phyloP scores from a whole-genome alignment of 1,140 invertebrate species.

The Macrobrachium rosenbergii region DNA sequence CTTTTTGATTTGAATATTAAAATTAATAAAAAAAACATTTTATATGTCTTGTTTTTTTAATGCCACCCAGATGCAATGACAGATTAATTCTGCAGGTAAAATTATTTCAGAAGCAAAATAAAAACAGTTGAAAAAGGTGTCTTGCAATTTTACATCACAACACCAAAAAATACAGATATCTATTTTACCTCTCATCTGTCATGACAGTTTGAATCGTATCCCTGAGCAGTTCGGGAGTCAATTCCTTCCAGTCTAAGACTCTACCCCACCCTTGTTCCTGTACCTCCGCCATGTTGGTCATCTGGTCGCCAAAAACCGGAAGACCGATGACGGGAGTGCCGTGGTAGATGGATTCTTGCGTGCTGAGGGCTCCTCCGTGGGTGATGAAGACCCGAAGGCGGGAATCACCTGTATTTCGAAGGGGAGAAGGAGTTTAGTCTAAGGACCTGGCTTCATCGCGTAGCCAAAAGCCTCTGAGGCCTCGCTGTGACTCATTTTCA shows the following conservation, averaged over 20 bases:
- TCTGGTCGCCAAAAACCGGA: conserved; percentile 78
- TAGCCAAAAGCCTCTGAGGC: background rate
- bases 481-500: too few species aligned
- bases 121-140: too few species aligned
- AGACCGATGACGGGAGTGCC: conserved; percentile 79
- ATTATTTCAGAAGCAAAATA: too few species aligned
- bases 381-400: conserved; percentile 75
- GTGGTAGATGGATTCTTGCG: conserved; percentile 79
- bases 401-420: conserved; percentile 26
- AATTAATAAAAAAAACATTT: too few species aligned
- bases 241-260: conserved; percentile 2
- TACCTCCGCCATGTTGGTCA: conserved; percentile 69
- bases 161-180: too few species aligned
- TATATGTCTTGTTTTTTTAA: too few species aligned
- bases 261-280: conserved; percentile 74
- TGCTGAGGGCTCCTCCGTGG: conserved; percentile 79
- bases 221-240: background rate
- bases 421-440: background rate
- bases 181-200: background rate
- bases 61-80: too few species aligned
- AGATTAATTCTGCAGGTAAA: too few species aligned
- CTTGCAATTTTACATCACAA: too few species aligned
- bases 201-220: background rate
- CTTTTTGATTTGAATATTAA: too few species aligned
- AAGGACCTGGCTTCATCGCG: background rate